Percentiles rank a stretch among this genome's conserved stretches.
Conservation (phyloP, 2,888 invertebrate genomes). For the Meandrusa payeni region DNA sequence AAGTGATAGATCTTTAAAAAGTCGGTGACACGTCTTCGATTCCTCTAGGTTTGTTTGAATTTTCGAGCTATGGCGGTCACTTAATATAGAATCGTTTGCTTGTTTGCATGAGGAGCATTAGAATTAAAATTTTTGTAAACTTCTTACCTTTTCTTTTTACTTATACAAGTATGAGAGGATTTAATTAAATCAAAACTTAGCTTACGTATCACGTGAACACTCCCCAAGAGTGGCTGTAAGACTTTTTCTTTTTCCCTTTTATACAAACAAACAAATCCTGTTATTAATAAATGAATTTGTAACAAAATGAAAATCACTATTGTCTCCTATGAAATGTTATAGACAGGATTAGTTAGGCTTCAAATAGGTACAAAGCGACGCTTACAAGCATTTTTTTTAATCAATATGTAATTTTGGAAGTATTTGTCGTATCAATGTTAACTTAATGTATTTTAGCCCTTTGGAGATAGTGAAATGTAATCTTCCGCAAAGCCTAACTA, state of each 20-base stretch:
- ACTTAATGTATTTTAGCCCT: constrained; percentile 46
- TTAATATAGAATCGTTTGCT: no score
- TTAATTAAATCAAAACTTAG: no score
- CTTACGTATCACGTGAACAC: no score
- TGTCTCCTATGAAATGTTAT: constrained; percentile 51
- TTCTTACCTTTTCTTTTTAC: no score
- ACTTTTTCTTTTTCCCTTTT: constrained; percentile 55
- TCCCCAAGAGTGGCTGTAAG: constrained; percentile 80
- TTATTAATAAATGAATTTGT: constrained; percentile 34
- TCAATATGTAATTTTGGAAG: constrained; percentile 51
- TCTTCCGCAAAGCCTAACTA: constrained; percentile 56
- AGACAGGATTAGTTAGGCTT: constrained; percentile 49
- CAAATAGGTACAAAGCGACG: constrained; percentile 63
- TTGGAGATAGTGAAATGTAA: constrained; percentile 46
- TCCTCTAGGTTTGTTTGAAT: no score
- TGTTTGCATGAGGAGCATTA: no score
- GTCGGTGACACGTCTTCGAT: no score
- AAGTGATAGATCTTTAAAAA: no score
- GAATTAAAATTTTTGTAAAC: no score
- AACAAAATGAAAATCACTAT: constrained; percentile 23
- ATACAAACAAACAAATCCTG: constrained; percentile 38
- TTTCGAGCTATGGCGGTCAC: no score
- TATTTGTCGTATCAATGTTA: constrained; percentile 59
- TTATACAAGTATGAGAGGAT: no score
- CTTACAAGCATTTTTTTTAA: constrained; percentile 48